Percentiles rank a stretch among this genome's conserved stretches.
These are phyloP conservation scores for Sepioteuthis lessoniana DNA, from an alignment of 2,888 invertebrate genomes.

Conservation along the genomic window DNA sequence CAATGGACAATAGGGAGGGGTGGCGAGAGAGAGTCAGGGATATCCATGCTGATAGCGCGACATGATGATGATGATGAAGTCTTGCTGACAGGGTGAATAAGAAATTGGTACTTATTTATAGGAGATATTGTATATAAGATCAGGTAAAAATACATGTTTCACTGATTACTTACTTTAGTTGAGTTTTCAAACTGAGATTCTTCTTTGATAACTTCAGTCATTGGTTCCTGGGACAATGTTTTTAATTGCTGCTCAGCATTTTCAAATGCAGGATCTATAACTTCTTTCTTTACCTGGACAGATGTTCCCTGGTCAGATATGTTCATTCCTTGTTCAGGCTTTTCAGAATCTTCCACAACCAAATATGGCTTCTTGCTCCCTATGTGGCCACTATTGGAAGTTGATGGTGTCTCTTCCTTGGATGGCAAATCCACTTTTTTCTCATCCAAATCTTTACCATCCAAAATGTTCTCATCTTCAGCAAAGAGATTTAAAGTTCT, in stretches of 20 bases:
- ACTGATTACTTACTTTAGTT: background rate
- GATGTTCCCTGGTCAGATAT: background rate
- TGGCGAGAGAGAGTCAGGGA: too few relatives aligned
- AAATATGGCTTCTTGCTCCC: background rate
- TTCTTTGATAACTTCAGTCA: background rate
- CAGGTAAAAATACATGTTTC: too few relatives aligned
- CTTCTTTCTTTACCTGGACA: background rate
- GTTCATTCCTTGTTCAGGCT: background rate
- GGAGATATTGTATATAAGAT: too few relatives aligned
- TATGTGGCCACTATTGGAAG: background rate
- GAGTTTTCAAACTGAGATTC: conserved; percentile 6
- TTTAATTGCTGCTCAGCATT: background rate
- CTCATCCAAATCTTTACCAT: background rate
- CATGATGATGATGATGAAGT: too few relatives aligned
- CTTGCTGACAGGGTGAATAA: too few relatives aligned
- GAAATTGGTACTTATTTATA: too few relatives aligned
- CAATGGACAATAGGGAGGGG: too few relatives aligned
- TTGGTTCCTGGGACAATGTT: background rate
- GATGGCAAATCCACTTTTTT: background rate
- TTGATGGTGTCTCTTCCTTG: background rate
- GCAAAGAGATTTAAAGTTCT: background rate
- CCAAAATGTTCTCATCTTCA: background rate
- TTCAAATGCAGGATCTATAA: background rate
- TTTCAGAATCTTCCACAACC: conserved; percentile 26
- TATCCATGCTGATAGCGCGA: too few relatives aligned